Percentiles rank a stretch among this genome's conserved stretches.
These are phyloP conservation scores for Harpegnathos saltator DNA, from an alignment of 1,140 invertebrate species.

Conservation along the genomic window DNA sequence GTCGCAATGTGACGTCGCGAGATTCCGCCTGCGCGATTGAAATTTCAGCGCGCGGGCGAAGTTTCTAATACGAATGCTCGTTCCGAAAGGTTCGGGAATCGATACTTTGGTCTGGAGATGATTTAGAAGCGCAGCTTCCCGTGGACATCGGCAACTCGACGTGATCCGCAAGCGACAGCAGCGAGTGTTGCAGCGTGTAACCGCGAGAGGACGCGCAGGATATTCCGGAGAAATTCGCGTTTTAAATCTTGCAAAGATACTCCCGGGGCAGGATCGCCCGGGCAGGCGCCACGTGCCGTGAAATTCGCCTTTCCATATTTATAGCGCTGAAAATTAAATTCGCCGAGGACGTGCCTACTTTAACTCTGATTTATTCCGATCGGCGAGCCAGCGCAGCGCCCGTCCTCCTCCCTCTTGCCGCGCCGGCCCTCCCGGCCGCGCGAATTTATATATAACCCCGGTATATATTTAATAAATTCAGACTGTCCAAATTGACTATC, in stretches of 20 bases:
- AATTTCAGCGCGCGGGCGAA: not conserved
- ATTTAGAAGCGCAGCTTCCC: too few relatives aligned
- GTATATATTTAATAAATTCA: constrained; percentile 31
- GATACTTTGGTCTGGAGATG: too few relatives aligned
- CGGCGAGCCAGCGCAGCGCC: not conserved
- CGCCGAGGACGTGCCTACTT: not conserved
- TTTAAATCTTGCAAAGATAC: constrained; percentile 2
- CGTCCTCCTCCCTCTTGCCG: too few relatives aligned
- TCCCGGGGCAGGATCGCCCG: not conserved
- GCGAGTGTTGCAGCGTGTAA: not conserved
- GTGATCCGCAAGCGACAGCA: not conserved
- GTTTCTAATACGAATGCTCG: too few relatives aligned
- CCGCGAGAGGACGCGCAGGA: too few relatives aligned
- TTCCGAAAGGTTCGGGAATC: too few relatives aligned
- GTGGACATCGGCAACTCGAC: not conserved
- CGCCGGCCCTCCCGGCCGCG: too few relatives aligned
- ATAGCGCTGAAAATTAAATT: not conserved
- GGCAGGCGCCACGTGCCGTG: not conserved
- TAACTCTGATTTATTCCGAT: constrained; percentile 7
- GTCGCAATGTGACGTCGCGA: not conserved
- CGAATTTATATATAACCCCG: too few relatives aligned
- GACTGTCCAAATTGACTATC: constrained; percentile 15
- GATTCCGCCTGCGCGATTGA: not conserved
- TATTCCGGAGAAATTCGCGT: not conserved
- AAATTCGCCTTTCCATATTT: not conserved